A percentile compares a stretch with the other conserved stretches of the same genome.
phyloP scores from a whole-genome alignment of 1,140 invertebrate species.

The Ostrea denselamellosa region DNA sequence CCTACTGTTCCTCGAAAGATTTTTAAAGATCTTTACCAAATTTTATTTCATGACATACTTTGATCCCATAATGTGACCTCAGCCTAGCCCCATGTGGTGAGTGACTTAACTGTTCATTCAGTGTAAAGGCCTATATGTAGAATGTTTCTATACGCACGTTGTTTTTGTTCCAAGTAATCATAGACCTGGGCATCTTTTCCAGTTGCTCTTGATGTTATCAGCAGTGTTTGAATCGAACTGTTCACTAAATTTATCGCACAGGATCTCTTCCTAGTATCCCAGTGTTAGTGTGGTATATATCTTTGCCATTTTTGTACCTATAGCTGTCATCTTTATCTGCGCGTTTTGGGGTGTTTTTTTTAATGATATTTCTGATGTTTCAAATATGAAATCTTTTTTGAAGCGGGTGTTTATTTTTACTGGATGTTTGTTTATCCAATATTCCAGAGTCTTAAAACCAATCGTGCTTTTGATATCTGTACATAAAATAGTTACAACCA shows the following conservation, averaged over 20 bases:
- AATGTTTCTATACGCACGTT: not conserved
- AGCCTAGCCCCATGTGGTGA: too few relatives aligned
- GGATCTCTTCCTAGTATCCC: slow-evolving; percentile 1
- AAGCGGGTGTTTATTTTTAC: not conserved
- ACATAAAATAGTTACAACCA: slow-evolving; percentile 40
- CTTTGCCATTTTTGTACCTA: slow-evolving; percentile 40
- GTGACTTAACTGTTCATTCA: too few relatives aligned
- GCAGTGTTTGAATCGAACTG: not conserved
- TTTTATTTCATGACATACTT: too few relatives aligned
- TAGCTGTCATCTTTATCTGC: slow-evolving; percentile 41
- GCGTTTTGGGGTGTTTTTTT: slow-evolving; percentile 37
- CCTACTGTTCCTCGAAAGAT: too few relatives aligned
- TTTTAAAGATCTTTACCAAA: too few relatives aligned
- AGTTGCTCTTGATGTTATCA: not conserved
- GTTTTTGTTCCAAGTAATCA: too few relatives aligned
- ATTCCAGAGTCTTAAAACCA: slow-evolving; percentile 26
- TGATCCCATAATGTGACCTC: too few relatives aligned
- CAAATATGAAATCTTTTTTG: not conserved
- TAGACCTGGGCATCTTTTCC: not conserved
- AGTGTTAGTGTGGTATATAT: slow-evolving; percentile 36
- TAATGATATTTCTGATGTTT: not conserved
- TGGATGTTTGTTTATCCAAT: slow-evolving; percentile 37
- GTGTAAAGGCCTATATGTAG: too few relatives aligned
- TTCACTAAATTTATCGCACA: slow-evolving; percentile 4
- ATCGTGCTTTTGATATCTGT: slow-evolving; percentile 29